phyloP scores from a whole-genome alignment of 2,113 vertebrate species.

The Pimephales promelas region DNA sequence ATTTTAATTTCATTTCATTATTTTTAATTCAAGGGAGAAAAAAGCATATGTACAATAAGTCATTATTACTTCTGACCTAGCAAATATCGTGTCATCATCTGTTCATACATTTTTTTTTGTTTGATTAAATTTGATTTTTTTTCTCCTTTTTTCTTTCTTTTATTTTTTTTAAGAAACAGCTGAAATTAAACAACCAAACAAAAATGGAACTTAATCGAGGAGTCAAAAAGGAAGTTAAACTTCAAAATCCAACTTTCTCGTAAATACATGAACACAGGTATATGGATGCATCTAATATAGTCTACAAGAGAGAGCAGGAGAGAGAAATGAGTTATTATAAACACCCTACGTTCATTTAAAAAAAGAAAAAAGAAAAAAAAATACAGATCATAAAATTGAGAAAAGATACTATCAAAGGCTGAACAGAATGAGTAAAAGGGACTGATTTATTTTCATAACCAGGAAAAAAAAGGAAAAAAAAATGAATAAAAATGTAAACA shows the following conservation, averaged over 20 bases:
- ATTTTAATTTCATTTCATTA: conserved; percentile 73
- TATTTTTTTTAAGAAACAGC: conserved; percentile 70
- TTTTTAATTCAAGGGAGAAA: conserved; percentile 83
- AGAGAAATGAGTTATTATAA: conserved; percentile 60
- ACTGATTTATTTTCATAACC: conserved; percentile 48
- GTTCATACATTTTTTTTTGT: conserved; percentile 66
- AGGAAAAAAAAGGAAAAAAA: conserved; percentile 38
- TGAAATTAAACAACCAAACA: conserved; percentile 67
- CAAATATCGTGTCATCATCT: conserved; percentile 80
- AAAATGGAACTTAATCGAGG: conserved; percentile 62
- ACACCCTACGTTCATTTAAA: conserved; percentile 52
- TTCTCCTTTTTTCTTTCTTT: conserved; percentile 65
- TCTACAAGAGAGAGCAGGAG: conserved; percentile 65
- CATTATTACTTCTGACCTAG: conserved; percentile 82
- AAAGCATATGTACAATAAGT: conserved; percentile 93
- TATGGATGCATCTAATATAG: conserved; percentile 66
- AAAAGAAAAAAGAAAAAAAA: conserved; percentile 50
- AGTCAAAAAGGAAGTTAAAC: conserved; percentile 55
- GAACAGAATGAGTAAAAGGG: conserved; percentile 47
- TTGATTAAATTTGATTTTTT: conserved; percentile 64
- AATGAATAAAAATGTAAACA: conserved; percentile 50
- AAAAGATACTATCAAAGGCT: conserved; percentile 34
- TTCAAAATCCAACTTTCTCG: conserved; percentile 62
- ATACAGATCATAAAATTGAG: conserved; percentile 43
- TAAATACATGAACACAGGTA: conserved; percentile 69